Percentiles rank a stretch among this genome's conserved stretches.
These are phyloP conservation scores for Agrilus mali DNA, from an alignment of 2,888 invertebrate species.

Conservation along the genomic window DNA sequence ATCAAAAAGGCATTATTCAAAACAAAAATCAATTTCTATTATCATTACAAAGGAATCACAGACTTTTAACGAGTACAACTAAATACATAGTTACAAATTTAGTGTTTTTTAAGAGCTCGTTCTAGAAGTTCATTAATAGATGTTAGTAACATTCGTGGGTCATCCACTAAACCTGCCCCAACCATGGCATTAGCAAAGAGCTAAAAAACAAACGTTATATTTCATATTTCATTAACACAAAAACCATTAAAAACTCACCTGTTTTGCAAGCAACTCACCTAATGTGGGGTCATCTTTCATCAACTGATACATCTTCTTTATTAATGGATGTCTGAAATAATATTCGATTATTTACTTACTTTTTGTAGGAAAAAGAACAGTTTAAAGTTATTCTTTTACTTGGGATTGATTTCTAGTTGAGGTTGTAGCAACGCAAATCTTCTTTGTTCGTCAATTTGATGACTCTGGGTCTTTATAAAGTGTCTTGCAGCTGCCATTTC, in stretches of 20 bases:
- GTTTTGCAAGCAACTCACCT: conserved; percentile 73
- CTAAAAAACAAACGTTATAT: conserved; percentile 43
- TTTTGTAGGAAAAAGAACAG: not conserved
- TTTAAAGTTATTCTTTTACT: conserved; percentile 39
- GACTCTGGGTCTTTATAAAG: conserved; percentile 81
- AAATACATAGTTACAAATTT: conserved; percentile 7
- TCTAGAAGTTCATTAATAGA: conserved; percentile 79
- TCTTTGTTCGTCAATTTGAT: conserved; percentile 69
- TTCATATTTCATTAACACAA: conserved; percentile 3
- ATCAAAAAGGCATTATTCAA: too few species aligned
- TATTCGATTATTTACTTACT: not conserved
- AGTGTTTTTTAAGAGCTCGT: conserved; percentile 60
- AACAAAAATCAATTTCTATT: too few species aligned
- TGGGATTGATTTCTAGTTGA: conserved; percentile 87
- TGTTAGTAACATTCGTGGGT: conserved; percentile 72
- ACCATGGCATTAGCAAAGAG: conserved; percentile 92
- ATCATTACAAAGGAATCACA: conserved; percentile 4
- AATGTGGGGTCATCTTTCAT: conserved; percentile 63
- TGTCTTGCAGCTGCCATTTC: conserved; percentile 96
- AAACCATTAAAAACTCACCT: conserved; percentile 38
- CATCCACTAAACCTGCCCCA: conserved; percentile 84
- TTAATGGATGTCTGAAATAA: conserved; percentile 65
- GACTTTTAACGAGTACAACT: conserved; percentile 3
- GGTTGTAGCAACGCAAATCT: conserved; percentile 80
- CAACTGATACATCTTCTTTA: conserved; percentile 73